Base-by-base conservation (phyloP, 2,888 invertebrate genomes). In the Chouioia cunea region DNA sequence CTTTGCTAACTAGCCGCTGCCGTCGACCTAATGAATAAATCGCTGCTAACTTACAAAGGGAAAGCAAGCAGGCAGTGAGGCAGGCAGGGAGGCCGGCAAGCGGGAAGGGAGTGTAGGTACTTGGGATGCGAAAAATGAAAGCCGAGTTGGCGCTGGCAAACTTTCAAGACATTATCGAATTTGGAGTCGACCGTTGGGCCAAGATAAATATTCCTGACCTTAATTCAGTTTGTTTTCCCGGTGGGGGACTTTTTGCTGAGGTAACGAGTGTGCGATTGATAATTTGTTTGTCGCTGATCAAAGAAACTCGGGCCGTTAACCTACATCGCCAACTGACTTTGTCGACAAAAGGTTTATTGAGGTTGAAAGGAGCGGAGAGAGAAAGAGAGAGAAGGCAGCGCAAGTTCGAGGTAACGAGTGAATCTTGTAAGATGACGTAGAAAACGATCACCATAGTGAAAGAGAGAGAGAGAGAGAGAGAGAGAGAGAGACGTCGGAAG, bases 1-100 rank as follows among this genome's bases (percentile, higher is more conserved):
- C 65, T 71, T 66, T 48, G 36, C 22, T 18, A 18, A 20, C 53
- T 46, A 10, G n/a, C n/a, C 18, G 6, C 4, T 6, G 12, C 15
- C 27, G 16, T 27, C 60, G 58, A 36, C 27, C 57, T 57, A 69
- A 72, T 73, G 69, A 73, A 69, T 69, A 72, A 72, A 69, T 72
- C 65, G 68, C 62, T 54, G 53, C 54, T 54, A 71, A 66, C 52
- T 62, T 15, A 57, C 64, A 65, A 68, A 67, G 50, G 57, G 23
- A 23, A n/a, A n/a, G n/a, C n/a, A n/a, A n/a, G n/a, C n/a, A n/a
- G n/a, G n/a, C n/a, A n/a, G n/a, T n/a, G n/a, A n/a, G n/a, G n/a
- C n/a, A n/a, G n/a, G n/a, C n/a, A n/a, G n/a, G n/a, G n/a, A n/a
- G n/a, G n/a, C 22, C 14, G 10, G 43, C 16, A 50, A 18, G 23